These are phyloP conservation scores for Drosophila quadrilineata DNA, from an alignment of 1,140 invertebrate genomes.

Conservation along the genomic window DNA sequence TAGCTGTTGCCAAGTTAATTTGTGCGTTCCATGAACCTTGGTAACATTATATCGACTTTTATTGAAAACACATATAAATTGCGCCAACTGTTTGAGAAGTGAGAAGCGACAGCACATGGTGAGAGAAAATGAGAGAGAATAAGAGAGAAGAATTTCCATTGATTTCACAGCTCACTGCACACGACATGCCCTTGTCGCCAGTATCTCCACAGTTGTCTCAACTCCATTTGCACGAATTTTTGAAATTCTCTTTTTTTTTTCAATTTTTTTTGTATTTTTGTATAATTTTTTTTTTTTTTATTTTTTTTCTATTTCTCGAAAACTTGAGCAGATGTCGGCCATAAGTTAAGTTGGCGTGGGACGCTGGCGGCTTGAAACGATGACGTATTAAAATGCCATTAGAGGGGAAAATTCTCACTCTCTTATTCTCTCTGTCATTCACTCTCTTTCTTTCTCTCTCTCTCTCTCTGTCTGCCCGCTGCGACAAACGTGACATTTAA, in stretches of 20 bases:
- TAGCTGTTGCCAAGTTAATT: constrained; percentile 66
- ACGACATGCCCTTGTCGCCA: too few relatives aligned
- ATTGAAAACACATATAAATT: constrained; percentile 76
- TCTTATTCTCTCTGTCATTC: too few relatives aligned
- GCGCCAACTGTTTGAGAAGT: constrained; percentile 52
- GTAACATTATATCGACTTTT: constrained; percentile 74
- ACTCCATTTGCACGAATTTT: constrained; percentile 51
- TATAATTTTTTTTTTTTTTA: too few relatives aligned
- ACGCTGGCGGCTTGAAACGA: constrained; percentile 51
- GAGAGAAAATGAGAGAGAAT: constrained; percentile 13
- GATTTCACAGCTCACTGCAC: constrained; percentile 57
- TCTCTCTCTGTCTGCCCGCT: constrained; percentile 8
- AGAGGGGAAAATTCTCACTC: too few relatives aligned
- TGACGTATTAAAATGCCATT: constrained; percentile 77
- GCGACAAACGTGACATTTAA: constrained; percentile 69
- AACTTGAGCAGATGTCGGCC: constrained; percentile 68
- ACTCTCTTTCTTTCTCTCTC: too few relatives aligned
- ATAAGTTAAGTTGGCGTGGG: constrained; percentile 75
- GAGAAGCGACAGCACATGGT: not conserved
- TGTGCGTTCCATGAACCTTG: constrained; percentile 73
- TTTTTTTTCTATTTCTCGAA: constrained; percentile 55
- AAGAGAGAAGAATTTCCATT: constrained; percentile 39
- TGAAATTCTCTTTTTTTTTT: too few relatives aligned
- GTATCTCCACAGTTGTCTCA: too few relatives aligned
- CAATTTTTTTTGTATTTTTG: too few relatives aligned